Percentiles rank a stretch among this genome's conserved stretches.
phyloP scores from a whole-genome alignment of 2,888 invertebrate species.

The Lasiommata megera region DNA sequence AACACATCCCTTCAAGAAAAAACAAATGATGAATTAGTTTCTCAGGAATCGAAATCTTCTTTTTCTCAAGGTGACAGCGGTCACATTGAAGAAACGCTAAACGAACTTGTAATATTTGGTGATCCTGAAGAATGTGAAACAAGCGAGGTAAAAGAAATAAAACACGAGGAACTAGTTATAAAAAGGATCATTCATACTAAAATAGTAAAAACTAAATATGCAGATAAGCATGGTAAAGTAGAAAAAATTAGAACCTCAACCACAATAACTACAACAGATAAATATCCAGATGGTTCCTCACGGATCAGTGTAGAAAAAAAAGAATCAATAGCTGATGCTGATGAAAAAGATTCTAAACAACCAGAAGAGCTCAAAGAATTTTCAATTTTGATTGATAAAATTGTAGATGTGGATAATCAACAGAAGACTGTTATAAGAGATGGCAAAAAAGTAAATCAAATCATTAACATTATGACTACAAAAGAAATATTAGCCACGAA shows the following conservation, averaged over 20 bases:
- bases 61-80: conserved; percentile 28
- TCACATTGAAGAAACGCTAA: conserved; percentile 43
- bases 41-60: background rate
- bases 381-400: conserved; percentile 51
- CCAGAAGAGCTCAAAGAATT: conserved; percentile 46
- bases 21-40: conserved; percentile 16
- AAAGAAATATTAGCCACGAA: conserved; percentile 56
- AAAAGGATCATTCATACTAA: conserved; percentile 52
- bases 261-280: conserved; percentile 59
- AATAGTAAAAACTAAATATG: conserved; percentile 53
- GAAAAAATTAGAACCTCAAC: conserved; percentile 58
- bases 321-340: conserved; percentile 57
- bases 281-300: conserved; percentile 62
- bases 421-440: conserved; percentile 49
- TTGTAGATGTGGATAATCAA: conserved; percentile 54
- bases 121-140: conserved; percentile 49
- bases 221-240: conserved; percentile 42
- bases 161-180: conserved; percentile 47
- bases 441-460: conserved; percentile 56
- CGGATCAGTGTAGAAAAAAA: conserved; percentile 59
- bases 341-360: conserved; percentile 38
- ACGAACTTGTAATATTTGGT: conserved; percentile 39
- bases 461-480: conserved; percentile 63
- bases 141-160: conserved; percentile 43
- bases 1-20: conserved; percentile 25